Evolutionary conservation across 2,888 invertebrate species (phyloP).

Genomic region (Apamea crenata): DNA sequence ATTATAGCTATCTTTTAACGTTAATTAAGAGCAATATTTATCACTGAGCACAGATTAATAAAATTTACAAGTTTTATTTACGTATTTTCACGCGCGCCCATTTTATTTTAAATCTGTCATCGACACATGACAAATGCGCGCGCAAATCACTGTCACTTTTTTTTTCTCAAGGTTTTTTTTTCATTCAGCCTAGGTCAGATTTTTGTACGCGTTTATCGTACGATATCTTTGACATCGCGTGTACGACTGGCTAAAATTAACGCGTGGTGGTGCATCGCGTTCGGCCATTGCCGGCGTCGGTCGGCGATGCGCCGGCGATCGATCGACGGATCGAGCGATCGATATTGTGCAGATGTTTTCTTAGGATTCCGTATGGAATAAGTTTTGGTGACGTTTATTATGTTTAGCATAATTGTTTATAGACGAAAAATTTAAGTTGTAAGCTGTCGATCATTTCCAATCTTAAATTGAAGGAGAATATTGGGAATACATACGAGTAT

Average conservation of each 20-base stretch:
- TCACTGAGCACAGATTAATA: constrained; percentile 35
- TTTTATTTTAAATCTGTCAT: constrained; percentile 60
- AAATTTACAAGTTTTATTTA: constrained; percentile 33
- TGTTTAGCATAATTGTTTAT: constrained; percentile 38
- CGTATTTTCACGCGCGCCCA: constrained; percentile 22
- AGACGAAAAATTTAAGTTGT: constrained; percentile 17
- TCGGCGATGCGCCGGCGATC: constrained; percentile 62
- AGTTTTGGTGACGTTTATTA: constrained; percentile 48
- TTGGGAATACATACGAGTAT: constrained; percentile 7
- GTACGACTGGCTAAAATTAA: constrained; percentile 89
- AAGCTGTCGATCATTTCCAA: constrained; percentile 12
- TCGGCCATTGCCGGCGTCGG: constrained; percentile 67
- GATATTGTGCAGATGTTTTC: constrained; percentile 79
- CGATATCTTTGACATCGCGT: constrained; percentile 84
- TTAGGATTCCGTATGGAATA: constrained; percentile 65
- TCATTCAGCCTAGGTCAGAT: constrained; percentile 53
- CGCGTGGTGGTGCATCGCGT: constrained; percentile 77
- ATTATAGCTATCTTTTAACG: constrained; percentile 11
- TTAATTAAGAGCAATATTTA: constrained; percentile 26
- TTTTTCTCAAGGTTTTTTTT: constrained; percentile 46
- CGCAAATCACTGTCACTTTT: constrained; percentile 60
- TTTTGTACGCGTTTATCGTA: constrained; percentile 74
- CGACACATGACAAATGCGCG: constrained; percentile 57
- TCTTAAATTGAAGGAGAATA: constrained; percentile 19
- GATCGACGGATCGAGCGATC: constrained; percentile 68